Percentiles rank a stretch among this genome's conserved stretches.
These are phyloP conservation scores for Esox masquinongy DNA, from an alignment of 2,797 vertebrate genomes.

Conservation along the genomic window DNA sequence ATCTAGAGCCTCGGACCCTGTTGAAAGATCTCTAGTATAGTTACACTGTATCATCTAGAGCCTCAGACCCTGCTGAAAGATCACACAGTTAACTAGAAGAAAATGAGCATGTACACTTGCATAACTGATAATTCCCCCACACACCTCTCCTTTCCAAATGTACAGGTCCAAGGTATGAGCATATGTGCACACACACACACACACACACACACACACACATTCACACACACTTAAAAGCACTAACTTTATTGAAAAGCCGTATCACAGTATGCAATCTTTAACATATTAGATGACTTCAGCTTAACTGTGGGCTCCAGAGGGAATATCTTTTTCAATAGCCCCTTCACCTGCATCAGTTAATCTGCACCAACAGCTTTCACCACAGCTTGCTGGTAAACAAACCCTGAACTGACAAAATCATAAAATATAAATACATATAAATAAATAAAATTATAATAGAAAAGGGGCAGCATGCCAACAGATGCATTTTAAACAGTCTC, in stretches of 20 bases:
- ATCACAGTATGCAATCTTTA: not conserved
- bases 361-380: not conserved
- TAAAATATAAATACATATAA: not conserved
- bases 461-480: not conserved
- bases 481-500: not conserved
- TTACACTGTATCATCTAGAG: not conserved
- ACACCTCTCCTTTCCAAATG: too few relatives aligned
- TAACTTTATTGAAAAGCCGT: not conserved
- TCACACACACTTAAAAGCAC: not conserved
- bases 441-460: too few relatives aligned
- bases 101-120: not conserved
- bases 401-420: not conserved
- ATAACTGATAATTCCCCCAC: too few relatives aligned
- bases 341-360: not conserved
- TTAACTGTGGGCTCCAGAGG: not conserved
- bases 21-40: too few relatives aligned
- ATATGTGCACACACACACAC: not conserved
- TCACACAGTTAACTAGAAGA: not conserved
- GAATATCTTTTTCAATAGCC: not conserved
- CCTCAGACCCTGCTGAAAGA: not conserved
- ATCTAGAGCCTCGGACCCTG: too few relatives aligned
- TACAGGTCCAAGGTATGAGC: too few relatives aligned
- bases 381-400: not conserved
- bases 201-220: not conserved
- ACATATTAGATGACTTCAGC: not conserved